A percentile compares a stretch with the other conserved stretches of the same genome.
phyloP scores from a whole-genome alignment of 1,140 invertebrate genomes.

The Platorchestia sp. region DNA sequence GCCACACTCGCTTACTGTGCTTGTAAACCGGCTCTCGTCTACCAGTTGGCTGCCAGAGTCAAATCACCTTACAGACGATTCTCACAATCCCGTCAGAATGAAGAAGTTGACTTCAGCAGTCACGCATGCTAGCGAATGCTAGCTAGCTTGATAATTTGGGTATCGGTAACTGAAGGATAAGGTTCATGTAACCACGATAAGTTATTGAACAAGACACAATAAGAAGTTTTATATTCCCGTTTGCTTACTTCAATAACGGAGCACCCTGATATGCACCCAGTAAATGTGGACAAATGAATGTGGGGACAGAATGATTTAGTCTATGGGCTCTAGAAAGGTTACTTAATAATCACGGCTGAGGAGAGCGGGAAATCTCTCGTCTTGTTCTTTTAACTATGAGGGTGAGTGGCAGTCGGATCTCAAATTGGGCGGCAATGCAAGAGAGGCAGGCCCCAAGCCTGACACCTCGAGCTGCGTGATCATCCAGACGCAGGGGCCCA shows the following conservation, averaged over 20 bases:
- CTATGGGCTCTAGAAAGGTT: background rate
- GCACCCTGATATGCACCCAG: background rate
- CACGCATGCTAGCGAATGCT: too few species aligned
- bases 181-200: background rate
- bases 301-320: background rate
- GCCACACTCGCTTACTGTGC: background rate
- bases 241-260: background rate
- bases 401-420: too few species aligned
- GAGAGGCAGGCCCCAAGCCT: background rate
- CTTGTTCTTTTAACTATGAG: background rate
- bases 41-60: too few species aligned
- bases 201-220: background rate
- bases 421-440: too few species aligned
- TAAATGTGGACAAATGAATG: background rate
- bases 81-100: too few species aligned
- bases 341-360: background rate
- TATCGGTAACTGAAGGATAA: too few species aligned
- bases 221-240: background rate
- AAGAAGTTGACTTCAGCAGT: too few species aligned
- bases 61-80: too few species aligned
- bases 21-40: background rate
- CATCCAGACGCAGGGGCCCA: background rate
- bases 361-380: background rate
- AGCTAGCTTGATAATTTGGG: too few species aligned
- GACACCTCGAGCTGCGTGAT: background rate